Evolutionary conservation across 2,113 vertebrate species (phyloP).

Genomic region (Rhinogobius similis): DNA sequence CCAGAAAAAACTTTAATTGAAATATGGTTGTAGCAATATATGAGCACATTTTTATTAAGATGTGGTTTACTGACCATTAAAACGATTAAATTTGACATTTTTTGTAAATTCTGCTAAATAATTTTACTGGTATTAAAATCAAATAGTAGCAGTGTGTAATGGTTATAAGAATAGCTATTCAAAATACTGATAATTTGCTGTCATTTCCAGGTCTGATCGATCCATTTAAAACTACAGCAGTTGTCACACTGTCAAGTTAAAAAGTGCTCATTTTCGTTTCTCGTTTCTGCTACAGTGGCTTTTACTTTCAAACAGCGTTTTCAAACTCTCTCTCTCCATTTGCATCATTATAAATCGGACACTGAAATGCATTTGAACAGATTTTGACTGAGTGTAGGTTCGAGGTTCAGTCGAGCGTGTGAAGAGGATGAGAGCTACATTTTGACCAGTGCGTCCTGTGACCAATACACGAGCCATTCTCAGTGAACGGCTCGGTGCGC

Average conservation of each 20-base stretch:
- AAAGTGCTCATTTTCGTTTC: background rate
- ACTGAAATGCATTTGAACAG: background rate
- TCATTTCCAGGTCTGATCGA: background rate
- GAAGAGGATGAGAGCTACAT: background rate
- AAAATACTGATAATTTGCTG: background rate
- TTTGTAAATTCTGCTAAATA: background rate
- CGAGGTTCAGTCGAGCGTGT: background rate
- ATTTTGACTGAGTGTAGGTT: slow-evolving; percentile 1
- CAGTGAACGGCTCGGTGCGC: slow-evolving; percentile 6
- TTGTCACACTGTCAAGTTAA: background rate
- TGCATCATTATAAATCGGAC: background rate
- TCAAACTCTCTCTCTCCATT: background rate
- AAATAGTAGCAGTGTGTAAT: background rate
- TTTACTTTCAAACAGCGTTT: background rate
- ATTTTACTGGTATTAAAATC: background rate
- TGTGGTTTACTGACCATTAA: too few relatives aligned
- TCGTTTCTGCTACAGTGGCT: background rate
- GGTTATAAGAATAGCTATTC: background rate
- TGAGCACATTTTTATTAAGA: too few relatives aligned
- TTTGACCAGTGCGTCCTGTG: slow-evolving; percentile 2
- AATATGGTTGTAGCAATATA: too few relatives aligned
- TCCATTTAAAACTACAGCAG: background rate
- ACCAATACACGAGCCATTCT: slow-evolving; percentile 5
- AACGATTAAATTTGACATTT: too few relatives aligned
- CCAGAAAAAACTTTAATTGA: too few relatives aligned